A percentile compares a stretch with the other conserved stretches of the same genome.
Conservation (phyloP, 2,888 invertebrate species). For the Pseudoips prasinana region DNA sequence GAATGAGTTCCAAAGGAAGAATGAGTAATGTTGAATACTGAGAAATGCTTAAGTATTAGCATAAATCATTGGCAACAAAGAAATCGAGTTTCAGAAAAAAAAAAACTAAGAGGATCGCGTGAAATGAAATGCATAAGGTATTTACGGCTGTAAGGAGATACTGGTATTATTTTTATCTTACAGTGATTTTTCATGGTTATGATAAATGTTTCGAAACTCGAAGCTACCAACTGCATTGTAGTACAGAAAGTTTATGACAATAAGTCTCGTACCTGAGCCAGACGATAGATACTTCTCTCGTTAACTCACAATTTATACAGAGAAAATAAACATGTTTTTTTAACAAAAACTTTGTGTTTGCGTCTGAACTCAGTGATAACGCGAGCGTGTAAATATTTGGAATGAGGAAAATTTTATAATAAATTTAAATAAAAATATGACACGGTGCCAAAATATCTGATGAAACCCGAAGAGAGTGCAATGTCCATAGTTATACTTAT, state of each 20-base stretch:
- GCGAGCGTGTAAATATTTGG: too few relatives aligned
- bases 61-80: constrained; percentile 51
- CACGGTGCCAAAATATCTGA: too few relatives aligned
- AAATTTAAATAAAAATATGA: too few relatives aligned
- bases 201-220: constrained; percentile 9
- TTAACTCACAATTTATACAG: background rate
- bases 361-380: too few relatives aligned
- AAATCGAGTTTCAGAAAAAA: constrained; percentile 38
- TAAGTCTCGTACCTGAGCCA: background rate
- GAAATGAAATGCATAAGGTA: constrained; percentile 33
- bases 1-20: constrained; percentile 34
- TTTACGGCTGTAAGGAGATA: constrained; percentile 21
- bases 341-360: background rate
- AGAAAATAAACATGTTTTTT: background rate
- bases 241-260: constrained; percentile 1
- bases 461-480: too few relatives aligned
- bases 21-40: constrained; percentile 44
- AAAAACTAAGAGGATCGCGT: constrained; percentile 32
- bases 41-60: constrained; percentile 48
- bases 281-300: background rate
- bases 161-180: constrained; percentile 16
- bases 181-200: constrained; percentile 9
- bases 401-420: too few relatives aligned
- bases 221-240: background rate
- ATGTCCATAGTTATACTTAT: too few relatives aligned